Evolutionary conservation across 64 coral and sea anemone genomes (phyloP), one percentile per base, ranked within the genome.

Genomic region (Porites australiensis): DNA sequence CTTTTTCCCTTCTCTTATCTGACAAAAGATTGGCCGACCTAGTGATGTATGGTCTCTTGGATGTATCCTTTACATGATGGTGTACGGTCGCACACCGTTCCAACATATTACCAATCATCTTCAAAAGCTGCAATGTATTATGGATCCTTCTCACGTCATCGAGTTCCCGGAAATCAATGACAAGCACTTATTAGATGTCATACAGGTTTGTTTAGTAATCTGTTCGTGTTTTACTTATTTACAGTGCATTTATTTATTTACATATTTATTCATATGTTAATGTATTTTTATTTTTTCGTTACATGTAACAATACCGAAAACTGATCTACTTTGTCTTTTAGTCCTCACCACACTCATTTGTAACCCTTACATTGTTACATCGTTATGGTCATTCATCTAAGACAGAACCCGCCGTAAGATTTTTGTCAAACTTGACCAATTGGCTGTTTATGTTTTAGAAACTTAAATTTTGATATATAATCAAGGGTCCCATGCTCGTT

Each of bases 31-130:
- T 87, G 96, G 96, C 48, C 96, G 96, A 52, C 60, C 90, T 54
- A 98, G 96, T 70, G 96, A 98, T 58, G 96, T 98, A 20, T 98
- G 96, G 96, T 95, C 96, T 9, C 82, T 98, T 8, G 96, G 96
- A 4, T 98, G 96, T 72, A 98, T 98, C 57, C 68, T 98, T 20
- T 96, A 98, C 61, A 79, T 88, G n/a, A 98, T 98, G 96, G 96
- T 98, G 21, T 98, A 98, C 84, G 96, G 96, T 10, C 92, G 89
- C 68, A 98, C 94, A 10, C 94, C 96, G 64, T 98, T 98, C 62
- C 96, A 98, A 89, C 96, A 96, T 59, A 98, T 98, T 45, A 93
- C 82, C 44, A 98, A 98, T 67, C 93, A 98, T 64, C 46, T 94
- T 65, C 80, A 94, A 21, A 99, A 99, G 58, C 63, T 95, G 22